Evolutionary conservation across 2,797 vertebrate genomes (phyloP), one percentile per base, ranked within the genome.

Genomic region (Phrynocephalus guinanensis): DNA sequence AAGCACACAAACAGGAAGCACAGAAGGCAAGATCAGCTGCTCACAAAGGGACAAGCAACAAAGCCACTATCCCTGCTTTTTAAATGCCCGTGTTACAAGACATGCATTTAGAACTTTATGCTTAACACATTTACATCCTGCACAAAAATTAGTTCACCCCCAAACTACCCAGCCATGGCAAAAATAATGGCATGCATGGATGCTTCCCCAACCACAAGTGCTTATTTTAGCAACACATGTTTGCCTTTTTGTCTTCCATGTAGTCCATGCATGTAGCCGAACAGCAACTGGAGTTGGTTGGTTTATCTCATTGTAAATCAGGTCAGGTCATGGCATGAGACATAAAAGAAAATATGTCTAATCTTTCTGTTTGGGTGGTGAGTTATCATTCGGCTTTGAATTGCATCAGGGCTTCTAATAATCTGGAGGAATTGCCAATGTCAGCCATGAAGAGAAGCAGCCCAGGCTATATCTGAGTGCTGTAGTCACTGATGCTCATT

Each of bases 401-500:
- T 88, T 79, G 33, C 0, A 24, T 30, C 50, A 77, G 71, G 88
- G 67, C 84, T 80, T 15, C 68, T 67, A 20, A 72, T 85, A 28
- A 83, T 67, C 66, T 87, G 22, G 28, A 68, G 87, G 24, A 86
- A 33, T 83, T 87, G 85, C 82, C 88, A 28, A 0, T 52, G 0
- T 2, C 83, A 84, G 24, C 48, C 76, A 15, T 28, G 63, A 75
- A 67, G 80, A 80, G 83, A 10, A 85, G 79, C 1, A 1, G 22
- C 84, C 79, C 18, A 63, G 84, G 86, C 76, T 76, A 0, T 7
- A 16, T 68, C 80, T 56, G 30, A 71, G 67, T 71, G 77, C 5
- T 88, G 88, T 16, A 30, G 60, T 60, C 86, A 84, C 48, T 84
- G 82, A 73, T 92, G 90, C 66, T 86, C 80, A 84, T 87, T 84